Conservation (phyloP, 2,797 vertebrate species). For the Anabacerthia variegaticeps region DNA sequence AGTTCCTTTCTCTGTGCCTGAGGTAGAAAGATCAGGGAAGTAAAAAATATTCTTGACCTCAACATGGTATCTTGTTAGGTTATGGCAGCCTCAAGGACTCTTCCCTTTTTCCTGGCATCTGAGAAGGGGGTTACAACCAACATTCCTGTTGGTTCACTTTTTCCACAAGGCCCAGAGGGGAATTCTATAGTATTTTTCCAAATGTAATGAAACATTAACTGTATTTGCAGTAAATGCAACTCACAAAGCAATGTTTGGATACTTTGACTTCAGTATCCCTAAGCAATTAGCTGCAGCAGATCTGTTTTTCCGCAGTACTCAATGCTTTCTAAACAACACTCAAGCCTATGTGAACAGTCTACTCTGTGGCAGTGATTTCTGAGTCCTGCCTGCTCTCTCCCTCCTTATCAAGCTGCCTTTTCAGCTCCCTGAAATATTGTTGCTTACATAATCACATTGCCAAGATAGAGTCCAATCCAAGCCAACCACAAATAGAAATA, state of each 20-base stretch:
- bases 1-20: neutral
- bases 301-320: neutral
- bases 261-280: neutral
- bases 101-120: neutral
- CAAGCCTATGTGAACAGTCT: neutral
- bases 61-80: neutral
- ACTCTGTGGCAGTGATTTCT: neutral
- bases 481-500: neutral
- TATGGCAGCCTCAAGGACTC: neutral
- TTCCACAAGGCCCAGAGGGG: neutral
- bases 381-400: neutral
- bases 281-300: neutral
- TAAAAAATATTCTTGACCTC: neutral
- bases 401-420: conserved; percentile 11
- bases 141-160: neutral
- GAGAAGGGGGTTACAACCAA: conserved; percentile 5
- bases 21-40: neutral
- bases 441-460: conserved; percentile 3
- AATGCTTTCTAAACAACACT: neutral
- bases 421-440: conserved; percentile 11
- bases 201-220: neutral
- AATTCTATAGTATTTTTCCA: neutral
- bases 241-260: neutral
- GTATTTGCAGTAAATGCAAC: neutral
- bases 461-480: neutral